Evolutionary conservation across 2,888 invertebrate species (phyloP).

Genomic region (Xestia ashworthii): DNA sequence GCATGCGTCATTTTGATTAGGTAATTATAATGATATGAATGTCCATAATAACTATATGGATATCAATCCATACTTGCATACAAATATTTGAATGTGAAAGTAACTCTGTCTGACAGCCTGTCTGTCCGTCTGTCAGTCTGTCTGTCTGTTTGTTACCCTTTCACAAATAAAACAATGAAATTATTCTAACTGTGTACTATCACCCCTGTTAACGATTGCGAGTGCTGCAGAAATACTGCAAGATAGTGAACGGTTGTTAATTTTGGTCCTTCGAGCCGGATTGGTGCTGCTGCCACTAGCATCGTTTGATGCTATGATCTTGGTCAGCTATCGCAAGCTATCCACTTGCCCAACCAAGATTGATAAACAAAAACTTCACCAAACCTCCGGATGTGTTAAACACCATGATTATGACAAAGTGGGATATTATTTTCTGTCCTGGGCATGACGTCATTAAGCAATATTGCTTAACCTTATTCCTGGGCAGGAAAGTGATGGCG

Average conservation of each 20-base stretch:
- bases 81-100: not conserved
- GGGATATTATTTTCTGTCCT: not conserved
- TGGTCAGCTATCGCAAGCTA: no score
- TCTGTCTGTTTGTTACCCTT: not conserved
- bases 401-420: not conserved
- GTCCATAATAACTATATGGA: not conserved
- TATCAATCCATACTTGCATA: not conserved
- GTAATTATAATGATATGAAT: not conserved
- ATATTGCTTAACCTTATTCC: not conserved
- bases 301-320: no score
- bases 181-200: no score
- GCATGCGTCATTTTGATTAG: constrained; percentile 14
- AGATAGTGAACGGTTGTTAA: no score
- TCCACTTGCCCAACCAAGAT: no score
- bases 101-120: not conserved
- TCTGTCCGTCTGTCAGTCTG: not conserved
- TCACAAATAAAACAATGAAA: no score
- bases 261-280: no score
- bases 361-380: no score
- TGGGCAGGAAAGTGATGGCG: not conserved
- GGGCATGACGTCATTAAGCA: not conserved
- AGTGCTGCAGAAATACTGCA: no score
- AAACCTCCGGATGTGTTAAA: no score
- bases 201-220: no score
- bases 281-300: no score